Base-by-base conservation (phyloP, 2,113 vertebrate genomes). In the Peucedramus taeniatus region DNA sequence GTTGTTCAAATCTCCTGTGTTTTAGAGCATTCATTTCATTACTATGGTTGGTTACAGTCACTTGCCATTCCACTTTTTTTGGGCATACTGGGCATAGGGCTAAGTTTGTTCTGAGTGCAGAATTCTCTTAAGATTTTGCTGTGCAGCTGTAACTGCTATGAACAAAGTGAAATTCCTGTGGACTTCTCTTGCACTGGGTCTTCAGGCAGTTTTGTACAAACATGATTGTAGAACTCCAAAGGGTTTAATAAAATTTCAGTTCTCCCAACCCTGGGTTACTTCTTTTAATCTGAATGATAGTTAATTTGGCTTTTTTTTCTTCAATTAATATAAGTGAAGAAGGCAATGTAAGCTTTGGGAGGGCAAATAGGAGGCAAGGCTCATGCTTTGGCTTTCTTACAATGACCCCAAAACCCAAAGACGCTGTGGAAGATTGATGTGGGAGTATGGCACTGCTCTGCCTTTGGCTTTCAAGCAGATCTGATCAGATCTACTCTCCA, bases 391-490 rank as follows among this genome's bases (percentile, higher is more conserved):
- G 9, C 72, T 83, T 83, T 56, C 23, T 50, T 21, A 40, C 21
- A 27, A 33, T 30, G 14, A 40, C 50, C 53, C 31, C 18, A 15
- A 61, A 40, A 23, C 9, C 16, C 35, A 15, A 57, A 78, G 28
- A 30, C 0, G 1, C 23, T 28, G 26, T 35, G 42, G 33, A 83
- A 60, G 51, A 23, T 24, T 6, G 5, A 16, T 6, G 3, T 22
- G 1, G 5, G 22, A 23, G 8, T 3, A 6, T 37, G 26, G 26
- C 13, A 9, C 35, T 13, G 5, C 19, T 22, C 0, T 47, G 33
- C 28, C 37, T 63, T 66, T 10, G 7, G 45, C 54, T 87, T 60
- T 53, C 44, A 28, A 5, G 49, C 24, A 40, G 54, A 39, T 64
- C 16, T 35, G 14, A 33, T 69, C 54, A 47, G 12, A 54, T 31